Evolutionary conservation across 2,797 vertebrate species (phyloP).

Genomic region (Zenarchopterus dispar): DNA sequence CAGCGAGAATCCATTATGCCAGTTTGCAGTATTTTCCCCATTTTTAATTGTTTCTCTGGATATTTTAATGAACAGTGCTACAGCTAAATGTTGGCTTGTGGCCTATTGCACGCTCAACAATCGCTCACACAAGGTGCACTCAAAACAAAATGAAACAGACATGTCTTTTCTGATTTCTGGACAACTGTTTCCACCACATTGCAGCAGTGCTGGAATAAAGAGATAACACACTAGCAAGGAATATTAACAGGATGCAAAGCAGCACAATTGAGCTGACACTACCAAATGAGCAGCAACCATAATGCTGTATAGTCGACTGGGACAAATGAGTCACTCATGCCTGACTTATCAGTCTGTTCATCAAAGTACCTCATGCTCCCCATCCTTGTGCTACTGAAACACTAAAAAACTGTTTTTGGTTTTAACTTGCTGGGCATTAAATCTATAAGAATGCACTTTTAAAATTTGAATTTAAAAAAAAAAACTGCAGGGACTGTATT

Average conservation of each 20-base stretch:
- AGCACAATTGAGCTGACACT: conserved; percentile 46
- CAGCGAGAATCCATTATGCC: conserved; percentile 28
- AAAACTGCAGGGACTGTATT: neutral
- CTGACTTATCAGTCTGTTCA: conserved; percentile 65
- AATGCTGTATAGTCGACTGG: conserved; percentile 47
- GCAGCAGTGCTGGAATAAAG: conserved; percentile 59
- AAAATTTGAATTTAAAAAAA: neutral
- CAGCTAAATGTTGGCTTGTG: conserved; percentile 13
- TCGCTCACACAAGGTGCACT: too few relatives aligned
- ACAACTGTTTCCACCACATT: conserved; percentile 15
- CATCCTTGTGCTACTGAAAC: conserved; percentile 33
- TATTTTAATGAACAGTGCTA: conserved; percentile 53
- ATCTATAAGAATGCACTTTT: neutral
- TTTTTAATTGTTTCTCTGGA: conserved; percentile 47
- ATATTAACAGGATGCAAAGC: conserved; percentile 55
- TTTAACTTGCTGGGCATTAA: conserved; percentile 11
- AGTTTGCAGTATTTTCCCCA: conserved; percentile 29
- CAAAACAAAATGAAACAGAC: too few relatives aligned
- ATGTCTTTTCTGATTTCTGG: neutral
- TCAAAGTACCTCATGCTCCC: conserved; percentile 48
- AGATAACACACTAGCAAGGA: conserved; percentile 63
- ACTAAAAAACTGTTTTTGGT: conserved; percentile 30
- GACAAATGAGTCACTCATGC: conserved; percentile 69
- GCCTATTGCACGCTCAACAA: too few relatives aligned
- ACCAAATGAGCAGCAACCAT: conserved; percentile 57